phyloP scores from a whole-genome alignment of 2,113 vertebrate species.

The Progne subis region DNA sequence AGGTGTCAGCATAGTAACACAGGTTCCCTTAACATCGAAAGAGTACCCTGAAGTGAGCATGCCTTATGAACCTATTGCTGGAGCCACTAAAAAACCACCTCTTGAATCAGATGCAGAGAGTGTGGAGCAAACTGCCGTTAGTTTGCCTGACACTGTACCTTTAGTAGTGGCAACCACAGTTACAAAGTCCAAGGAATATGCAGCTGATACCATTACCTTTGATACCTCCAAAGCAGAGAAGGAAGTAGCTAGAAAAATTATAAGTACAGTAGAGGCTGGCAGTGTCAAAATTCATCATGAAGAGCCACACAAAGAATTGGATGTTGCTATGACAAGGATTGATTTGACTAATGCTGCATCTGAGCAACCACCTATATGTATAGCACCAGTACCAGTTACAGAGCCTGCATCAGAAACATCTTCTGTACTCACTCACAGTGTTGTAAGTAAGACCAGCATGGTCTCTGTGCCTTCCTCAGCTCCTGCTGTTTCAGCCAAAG shows the following conservation, averaged over 20 bases:
- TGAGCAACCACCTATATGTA: slow-evolving; percentile 9
- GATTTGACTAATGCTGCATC: slow-evolving; percentile 12
- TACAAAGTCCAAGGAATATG: background rate
- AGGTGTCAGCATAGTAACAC: slow-evolving; percentile 24
- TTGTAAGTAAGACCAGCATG: slow-evolving; percentile 58
- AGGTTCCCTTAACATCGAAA: slow-evolving; percentile 54
- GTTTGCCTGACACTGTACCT: slow-evolving; percentile 75
- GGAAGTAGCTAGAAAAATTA: slow-evolving; percentile 34
- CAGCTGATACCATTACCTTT: slow-evolving; percentile 14
- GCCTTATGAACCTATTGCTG: background rate
- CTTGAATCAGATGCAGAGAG: slow-evolving; percentile 16
- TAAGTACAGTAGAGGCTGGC: slow-evolving; percentile 41
- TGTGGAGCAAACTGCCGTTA: slow-evolving; percentile 73
- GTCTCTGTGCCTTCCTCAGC: slow-evolving; percentile 56
- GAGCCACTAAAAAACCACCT: background rate
- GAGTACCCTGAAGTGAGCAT: slow-evolving; percentile 61
- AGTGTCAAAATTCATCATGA: slow-evolving; percentile 61
- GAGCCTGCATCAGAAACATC: slow-evolving; percentile 51
- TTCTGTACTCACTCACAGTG: slow-evolving; percentile 69
- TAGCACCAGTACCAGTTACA: background rate
- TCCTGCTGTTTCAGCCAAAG: slow-evolving; percentile 77
- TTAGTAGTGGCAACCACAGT: background rate
- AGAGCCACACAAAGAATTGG: slow-evolving; percentile 61
- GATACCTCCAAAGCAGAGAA: slow-evolving; percentile 45
- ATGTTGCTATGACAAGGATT: slow-evolving; percentile 14